Conservation (phyloP, 2,113 vertebrate genomes). For the Syngnathus floridae region DNA sequence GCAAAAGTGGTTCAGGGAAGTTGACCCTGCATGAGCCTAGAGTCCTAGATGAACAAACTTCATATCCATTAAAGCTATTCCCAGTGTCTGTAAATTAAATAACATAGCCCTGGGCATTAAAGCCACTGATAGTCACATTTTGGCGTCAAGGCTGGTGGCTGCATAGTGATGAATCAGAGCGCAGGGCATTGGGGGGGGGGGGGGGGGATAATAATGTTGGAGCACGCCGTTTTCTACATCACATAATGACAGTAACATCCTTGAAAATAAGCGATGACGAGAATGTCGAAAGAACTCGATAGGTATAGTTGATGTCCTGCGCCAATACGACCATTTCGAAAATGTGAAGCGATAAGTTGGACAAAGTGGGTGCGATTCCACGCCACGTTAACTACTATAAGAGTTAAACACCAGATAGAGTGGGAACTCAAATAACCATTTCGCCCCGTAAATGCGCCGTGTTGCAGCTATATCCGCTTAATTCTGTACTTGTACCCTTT, state of each 20-base stretch:
- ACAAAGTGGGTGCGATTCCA: background rate
- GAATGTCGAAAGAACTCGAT: background rate
- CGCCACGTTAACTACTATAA: background rate
- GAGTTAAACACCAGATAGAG: background rate
- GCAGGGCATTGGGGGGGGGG: background rate
- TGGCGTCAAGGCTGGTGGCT: constrained; percentile 15
- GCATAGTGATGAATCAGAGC: constrained; percentile 1
- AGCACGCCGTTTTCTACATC: background rate
- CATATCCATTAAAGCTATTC: constrained; percentile 8
- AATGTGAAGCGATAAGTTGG: background rate
- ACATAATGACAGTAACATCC: background rate
- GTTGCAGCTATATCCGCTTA: background rate
- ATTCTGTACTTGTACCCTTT: background rate
- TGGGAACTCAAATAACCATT: background rate
- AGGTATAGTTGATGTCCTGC: background rate
- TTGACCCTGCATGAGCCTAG: background rate
- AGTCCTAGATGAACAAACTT: constrained; percentile 16
- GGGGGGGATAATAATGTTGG: background rate
- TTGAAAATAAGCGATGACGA: background rate
- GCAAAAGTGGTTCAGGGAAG: background rate
- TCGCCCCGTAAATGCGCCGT: too few species aligned
- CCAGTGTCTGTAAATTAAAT: constrained; percentile 23
- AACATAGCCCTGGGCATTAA: constrained; percentile 5
- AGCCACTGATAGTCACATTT: constrained; percentile 5
- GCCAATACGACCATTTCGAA: background rate